Evolutionary conservation across 2,113 vertebrate genomes (phyloP), one percentile per base, ranked within the genome.

Genomic region (Apaloderma vittatum): DNA sequence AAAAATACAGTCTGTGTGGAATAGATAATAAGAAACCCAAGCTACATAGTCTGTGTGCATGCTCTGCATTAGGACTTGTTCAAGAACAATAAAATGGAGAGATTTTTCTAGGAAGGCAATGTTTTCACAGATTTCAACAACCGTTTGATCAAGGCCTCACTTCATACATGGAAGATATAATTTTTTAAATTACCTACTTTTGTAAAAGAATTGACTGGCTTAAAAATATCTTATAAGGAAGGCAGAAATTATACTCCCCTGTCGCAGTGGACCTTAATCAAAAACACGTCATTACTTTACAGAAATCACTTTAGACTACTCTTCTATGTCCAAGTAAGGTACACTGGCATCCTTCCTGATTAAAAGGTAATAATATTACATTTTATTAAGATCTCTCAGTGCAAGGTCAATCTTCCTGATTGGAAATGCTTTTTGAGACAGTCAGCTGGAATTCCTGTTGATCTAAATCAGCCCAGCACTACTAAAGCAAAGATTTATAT

Each of bases 331-430:
- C 72, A 86, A 58, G 63, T 22, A 57, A 93, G 49, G 54, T 46
- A 65, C 19, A 27, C 36, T 86, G 86, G 88, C 85, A 80, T 90
- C 27, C 12, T 80, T 95, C 79, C 91, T 93, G 71, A 92, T 83
- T 83, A 95, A 83, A 93, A 88, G 19, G 58, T 34, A 80, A 70
- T 90, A 88, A 76, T 70, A 70, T 32, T 57, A 76, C 1, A 7
- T 90, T 92, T 95, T 66, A 67, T 52, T 88, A 91, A 77, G 12
- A 78, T 48, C 20, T 84, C 24, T 49, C 30, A n/a, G 37, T 34
- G 22, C 91, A 92, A 86, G 89, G 49, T 91, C 93, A 89, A 46
- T 67, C 59, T 71, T 66, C n/a, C 32, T 73, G n/a, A 86, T 21
- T 94, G 67, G 75, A 94, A 90, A 83, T 68, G 40, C 5, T 70